These are phyloP conservation scores for Eulemur albifrons DNA, from an alignment of 2,797 vertebrate genomes.

Conservation along the genomic window DNA sequence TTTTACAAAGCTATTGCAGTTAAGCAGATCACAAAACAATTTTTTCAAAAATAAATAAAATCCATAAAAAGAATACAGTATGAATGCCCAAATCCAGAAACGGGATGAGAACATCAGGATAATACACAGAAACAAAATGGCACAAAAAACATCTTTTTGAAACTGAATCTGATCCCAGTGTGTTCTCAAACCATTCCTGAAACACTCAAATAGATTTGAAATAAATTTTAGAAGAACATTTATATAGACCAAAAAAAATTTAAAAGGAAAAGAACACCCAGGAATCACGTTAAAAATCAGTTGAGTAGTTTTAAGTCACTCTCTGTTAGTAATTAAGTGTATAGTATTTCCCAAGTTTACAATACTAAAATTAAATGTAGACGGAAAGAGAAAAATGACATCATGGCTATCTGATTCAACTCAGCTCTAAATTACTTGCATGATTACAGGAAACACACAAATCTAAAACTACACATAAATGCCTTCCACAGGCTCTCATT, in stretches of 20 bases:
- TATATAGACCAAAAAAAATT: not conserved
- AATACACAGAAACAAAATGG: not conserved
- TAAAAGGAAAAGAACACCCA: not conserved
- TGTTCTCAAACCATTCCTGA: not conserved
- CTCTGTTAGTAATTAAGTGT: not conserved
- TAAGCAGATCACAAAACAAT: not conserved
- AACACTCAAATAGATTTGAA: not conserved
- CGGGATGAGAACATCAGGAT: not conserved
- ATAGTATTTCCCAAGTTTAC: not conserved
- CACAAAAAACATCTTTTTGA: not conserved
- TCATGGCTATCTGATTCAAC: not conserved
- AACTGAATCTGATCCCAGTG: not conserved
- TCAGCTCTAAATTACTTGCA: not conserved
- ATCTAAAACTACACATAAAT: slow-evolving; percentile 4
- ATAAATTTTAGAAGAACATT: not conserved
- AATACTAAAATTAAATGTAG: slow-evolving; percentile 12
- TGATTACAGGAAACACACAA: not conserved
- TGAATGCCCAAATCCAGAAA: not conserved
- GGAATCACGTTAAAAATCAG: not conserved
- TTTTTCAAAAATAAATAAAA: not conserved
- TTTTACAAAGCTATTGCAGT: not conserved
- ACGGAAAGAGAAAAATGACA: not conserved
- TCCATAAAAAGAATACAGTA: not conserved
- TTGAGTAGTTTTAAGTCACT: not conserved
- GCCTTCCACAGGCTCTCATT: not conserved